Base-by-base conservation (phyloP, 2,113 vertebrate species). In the Pavo muticus region DNA sequence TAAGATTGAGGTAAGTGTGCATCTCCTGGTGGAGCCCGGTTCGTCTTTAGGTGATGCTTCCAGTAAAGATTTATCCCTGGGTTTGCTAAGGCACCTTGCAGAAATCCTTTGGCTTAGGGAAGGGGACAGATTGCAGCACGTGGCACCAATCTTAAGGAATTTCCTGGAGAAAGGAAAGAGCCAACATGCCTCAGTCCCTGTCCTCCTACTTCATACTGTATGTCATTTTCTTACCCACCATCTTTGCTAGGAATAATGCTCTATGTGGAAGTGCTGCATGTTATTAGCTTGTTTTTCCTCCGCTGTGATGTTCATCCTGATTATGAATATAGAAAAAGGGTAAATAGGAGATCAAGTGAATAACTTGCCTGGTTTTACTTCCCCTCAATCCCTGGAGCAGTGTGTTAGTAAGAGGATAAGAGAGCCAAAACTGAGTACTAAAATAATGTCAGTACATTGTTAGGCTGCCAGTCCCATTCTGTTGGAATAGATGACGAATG, bases 281-380 rank as follows among this genome's bases (percentile, higher is more conserved):
- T 1, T 2, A 0, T 13, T 3, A 40, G 32, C 67, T 77, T 6
- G 0, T 2, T 35, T 27, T 71, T 42, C 72, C 70, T 19, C 40
- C 3, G 17, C 57, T 11, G 9, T 48, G 54, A 14, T 30, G 15
- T 57, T 30, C 47, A 2, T 39, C 60, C n/a, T 32, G 27, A 0
- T 13, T 40, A 11, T 29, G 73, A 60, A 1, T 14, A 2, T 1
- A 40, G 84, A 3, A 63, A 4, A 82, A 25, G 52, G 48, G 47
- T 29, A 37, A 81, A 72, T 11, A 5, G 3, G 50, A 72, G 50
- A n/a, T 40, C 54, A 74, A n/a, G 71, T 44, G 56, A 24, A 32
- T 42, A 17, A 40, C 17, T 3, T 60, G 65, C 16, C 5, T 14
- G 0, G 1, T 67, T 56, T 44, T 19, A 10, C 14, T 5, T 67